Evolutionary conservation across 92 coral and sea anemone species (phyloP).

Genomic region (Epizoanthus fatuus): DNA sequence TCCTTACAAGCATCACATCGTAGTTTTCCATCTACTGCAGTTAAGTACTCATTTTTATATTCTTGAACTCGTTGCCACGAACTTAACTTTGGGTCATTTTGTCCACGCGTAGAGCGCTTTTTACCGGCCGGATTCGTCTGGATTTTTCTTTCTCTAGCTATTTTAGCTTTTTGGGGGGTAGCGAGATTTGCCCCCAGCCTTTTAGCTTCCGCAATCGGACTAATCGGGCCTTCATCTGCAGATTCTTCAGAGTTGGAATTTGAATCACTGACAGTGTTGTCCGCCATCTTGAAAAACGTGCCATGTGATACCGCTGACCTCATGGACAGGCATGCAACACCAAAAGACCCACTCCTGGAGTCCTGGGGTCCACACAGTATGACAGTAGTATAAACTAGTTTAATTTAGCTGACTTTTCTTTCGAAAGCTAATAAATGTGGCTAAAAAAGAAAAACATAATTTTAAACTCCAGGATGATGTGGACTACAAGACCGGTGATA

Average conservation of each 20-base stretch:
- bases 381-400: not conserved
- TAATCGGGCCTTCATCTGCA: slow-evolving; percentile 27
- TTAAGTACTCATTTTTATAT: too few species aligned
- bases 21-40: too few species aligned
- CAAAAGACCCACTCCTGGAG: not conserved
- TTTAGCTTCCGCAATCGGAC: not conserved
- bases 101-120: too few species aligned
- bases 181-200: too few species aligned
- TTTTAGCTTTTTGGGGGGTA: too few species aligned
- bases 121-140: too few species aligned
- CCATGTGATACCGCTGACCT: slow-evolving; percentile 29
- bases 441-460: not conserved
- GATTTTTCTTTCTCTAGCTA: too few species aligned
- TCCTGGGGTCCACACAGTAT: not conserved
- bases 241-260: slow-evolving; percentile 29
- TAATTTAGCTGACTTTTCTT: slow-evolving; percentile 2
- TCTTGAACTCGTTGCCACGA: too few species aligned
- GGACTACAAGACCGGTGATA: too few species aligned
- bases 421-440: slow-evolving; percentile 17
- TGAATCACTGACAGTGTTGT: slow-evolving; percentile 1
- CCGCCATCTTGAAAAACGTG: slow-evolving; percentile 41
- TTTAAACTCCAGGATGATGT: too few species aligned
- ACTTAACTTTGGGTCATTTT: too few species aligned
- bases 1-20: too few species aligned
- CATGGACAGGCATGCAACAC: not conserved